Percentiles rank a stretch among this genome's conserved stretches.
Evolutionary conservation across 2,888 invertebrate genomes (phyloP).

Genomic region (Drosophila vallismaia): DNA sequence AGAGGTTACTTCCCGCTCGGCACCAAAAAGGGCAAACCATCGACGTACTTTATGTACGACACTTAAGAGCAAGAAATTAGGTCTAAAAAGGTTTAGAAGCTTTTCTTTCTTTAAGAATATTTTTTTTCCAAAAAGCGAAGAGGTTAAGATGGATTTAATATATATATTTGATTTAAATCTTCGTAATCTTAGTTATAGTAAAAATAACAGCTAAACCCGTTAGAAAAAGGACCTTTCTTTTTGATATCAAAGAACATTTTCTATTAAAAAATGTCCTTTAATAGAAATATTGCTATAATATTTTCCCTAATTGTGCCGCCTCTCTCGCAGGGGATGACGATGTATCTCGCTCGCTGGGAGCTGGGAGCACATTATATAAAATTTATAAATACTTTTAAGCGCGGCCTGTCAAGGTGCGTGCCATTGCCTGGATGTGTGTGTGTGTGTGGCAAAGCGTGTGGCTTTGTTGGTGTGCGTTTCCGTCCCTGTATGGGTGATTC

Average conservation of each 20-base stretch:
- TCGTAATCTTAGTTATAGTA: too few relatives aligned
- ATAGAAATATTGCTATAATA: neutral
- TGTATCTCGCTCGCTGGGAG: constrained; percentile 49
- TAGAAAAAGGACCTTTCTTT: too few relatives aligned
- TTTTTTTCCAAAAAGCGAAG: too few relatives aligned
- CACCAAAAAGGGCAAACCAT: constrained; percentile 64
- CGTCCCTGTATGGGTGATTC: constrained; percentile 15
- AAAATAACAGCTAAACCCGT: too few relatives aligned
- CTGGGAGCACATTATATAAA: constrained; percentile 65
- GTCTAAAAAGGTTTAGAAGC: neutral
- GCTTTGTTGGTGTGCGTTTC: neutral
- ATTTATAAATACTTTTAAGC: constrained; percentile 74
- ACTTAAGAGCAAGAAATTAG: constrained; percentile 4
- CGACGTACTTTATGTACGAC: constrained; percentile 63
- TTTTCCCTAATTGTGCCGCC: neutral
- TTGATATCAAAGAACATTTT: too few relatives aligned
- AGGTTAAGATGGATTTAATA: too few relatives aligned
- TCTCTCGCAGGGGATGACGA: constrained; percentile 33
- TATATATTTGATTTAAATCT: too few relatives aligned
- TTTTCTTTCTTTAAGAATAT: too few relatives aligned
- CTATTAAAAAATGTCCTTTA: neutral
- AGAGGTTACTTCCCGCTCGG: constrained; percentile 44
- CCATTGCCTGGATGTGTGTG: constrained; percentile 18
- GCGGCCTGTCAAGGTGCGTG: constrained; percentile 51
- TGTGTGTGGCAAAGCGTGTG: constrained; percentile 15